phyloP scores from a whole-genome alignment of 1,140 invertebrate species.

The Polypedilum pembai region DNA sequence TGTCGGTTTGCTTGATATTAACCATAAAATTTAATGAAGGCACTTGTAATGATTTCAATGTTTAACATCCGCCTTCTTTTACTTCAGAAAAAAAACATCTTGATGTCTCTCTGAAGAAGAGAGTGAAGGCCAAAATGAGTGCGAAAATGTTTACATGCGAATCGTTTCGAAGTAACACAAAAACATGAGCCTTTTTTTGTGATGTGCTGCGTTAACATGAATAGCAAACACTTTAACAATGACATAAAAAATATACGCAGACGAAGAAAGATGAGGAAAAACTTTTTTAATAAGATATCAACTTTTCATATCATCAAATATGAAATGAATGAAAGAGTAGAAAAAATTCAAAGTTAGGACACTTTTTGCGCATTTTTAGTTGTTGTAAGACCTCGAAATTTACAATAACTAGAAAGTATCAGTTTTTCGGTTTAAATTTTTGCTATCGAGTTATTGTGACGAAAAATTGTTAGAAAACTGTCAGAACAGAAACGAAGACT shows the following conservation, averaged over 20 bases:
- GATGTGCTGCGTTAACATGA: neutral
- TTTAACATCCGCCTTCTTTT: slow-evolving; percentile 1
- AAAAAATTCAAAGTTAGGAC: no score
- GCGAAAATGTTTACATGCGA: neutral
- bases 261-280: neutral
- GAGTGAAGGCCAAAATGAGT: neutral
- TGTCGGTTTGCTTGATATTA: slow-evolving; percentile 5
- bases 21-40: slow-evolving; percentile 18
- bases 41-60: slow-evolving; percentile 18
- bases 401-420: no score
- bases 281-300: slow-evolving; percentile 14
- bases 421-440: no score
- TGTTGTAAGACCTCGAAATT: no score
- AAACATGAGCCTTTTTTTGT: no score
- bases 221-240: neutral
- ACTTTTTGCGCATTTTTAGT: no score
- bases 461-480: no score
- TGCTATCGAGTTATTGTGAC: no score
- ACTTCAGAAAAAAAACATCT: neutral
- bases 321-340: no score
- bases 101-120: neutral
- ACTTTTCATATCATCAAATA: neutral
- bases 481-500: no score
- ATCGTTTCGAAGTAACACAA: neutral
- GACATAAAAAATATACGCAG: neutral